Evolutionary conservation across 2,888 invertebrate genomes (phyloP), one percentile per base, ranked within the genome.

Genomic region (Pecten maximus): DNA sequence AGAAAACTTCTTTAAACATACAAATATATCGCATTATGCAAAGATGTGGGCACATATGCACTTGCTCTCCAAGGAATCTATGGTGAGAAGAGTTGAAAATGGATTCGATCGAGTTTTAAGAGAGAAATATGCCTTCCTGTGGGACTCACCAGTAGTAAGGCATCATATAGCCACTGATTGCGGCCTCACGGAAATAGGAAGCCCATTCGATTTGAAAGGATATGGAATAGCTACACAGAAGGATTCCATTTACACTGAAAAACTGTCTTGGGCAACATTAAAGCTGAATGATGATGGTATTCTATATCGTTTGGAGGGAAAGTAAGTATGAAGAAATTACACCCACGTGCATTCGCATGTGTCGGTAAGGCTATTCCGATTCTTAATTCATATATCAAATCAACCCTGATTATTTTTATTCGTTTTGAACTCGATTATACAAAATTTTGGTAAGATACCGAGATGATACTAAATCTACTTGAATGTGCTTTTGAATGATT

Each of bases 81-180:
- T 95, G 92, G 95, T 95, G 50, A 91, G 93, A 40, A 90, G 94
- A 40, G 95, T 95, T 0, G 94, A 95, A 40, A 88, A 95, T 48
- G 96, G 96, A 0, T 95, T 95, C 90, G 93, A 93, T 40, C 91
- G 95, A 88, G 96, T 94, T 15, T 90, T 93, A 50, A 92, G 94
- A 88, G 95, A 94, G 40, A 94, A 94, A 90, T 96, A 96, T 92
- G 96, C 96, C 89, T 96, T 96, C 91, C 94, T 96, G 39, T 96
- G 96, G 96, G 96, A 96, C 90, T 96, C 96, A 0, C 96, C 96
- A 0, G 94, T 94, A n/a, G 94, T 96, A 35, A 92, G 95, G 19
- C 94, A 95, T 91, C 93, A 93, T 90, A 95, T 95, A 39, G 94
- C 95, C 39, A 93, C 93, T 88, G 94, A 96, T 89, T 96, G 96